These are phyloP conservation scores for Mustela nigripes DNA, from an alignment of 2,113 vertebrate genomes.

Conservation along the genomic window DNA sequence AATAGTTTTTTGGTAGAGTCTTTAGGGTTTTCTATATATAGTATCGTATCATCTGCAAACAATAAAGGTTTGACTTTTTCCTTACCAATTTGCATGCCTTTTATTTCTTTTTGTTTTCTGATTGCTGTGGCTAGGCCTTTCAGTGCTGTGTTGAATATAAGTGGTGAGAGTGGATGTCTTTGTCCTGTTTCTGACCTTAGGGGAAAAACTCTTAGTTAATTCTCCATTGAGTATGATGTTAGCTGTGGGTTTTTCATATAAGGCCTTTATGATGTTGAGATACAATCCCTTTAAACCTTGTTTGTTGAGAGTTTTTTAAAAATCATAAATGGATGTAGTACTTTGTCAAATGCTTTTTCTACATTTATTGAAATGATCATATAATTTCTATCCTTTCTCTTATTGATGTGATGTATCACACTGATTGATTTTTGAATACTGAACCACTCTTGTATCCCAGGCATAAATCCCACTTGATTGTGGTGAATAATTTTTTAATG, in stretches of 20 bases:
- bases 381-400: neutral
- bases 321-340: neutral
- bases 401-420: neutral
- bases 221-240: neutral
- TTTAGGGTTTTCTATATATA: neutral
- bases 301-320: neutral
- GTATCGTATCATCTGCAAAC: neutral
- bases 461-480: neutral
- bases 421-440: neutral
- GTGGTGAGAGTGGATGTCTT: neutral
- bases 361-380: neutral
- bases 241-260: neutral
- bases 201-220: neutral
- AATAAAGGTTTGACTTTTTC: neutral
- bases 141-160: neutral
- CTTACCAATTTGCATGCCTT: neutral
- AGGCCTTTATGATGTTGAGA: neutral
- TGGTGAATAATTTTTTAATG: neutral
- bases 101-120: neutral
- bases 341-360: neutral
- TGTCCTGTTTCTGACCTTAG: neutral
- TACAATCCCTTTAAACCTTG: neutral
- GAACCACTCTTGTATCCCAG: neutral
- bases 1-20: neutral
- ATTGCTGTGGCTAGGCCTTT: neutral